Conservation (phyloP, 2,888 invertebrate species). For the Zelleria hepariella region DNA sequence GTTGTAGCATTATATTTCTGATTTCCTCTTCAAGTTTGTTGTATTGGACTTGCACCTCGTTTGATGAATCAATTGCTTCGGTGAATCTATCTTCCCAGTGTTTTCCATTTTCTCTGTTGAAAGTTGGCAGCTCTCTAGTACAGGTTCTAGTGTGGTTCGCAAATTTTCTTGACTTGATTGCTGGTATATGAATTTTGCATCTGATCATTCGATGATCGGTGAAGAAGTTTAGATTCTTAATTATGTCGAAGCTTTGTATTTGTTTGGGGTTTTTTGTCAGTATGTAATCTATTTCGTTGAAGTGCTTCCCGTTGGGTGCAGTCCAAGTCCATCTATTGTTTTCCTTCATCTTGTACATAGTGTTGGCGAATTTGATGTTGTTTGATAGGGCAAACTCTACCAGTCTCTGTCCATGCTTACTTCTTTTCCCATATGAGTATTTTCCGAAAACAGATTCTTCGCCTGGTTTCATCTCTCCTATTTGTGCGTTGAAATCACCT, state of each 20-base stretch:
- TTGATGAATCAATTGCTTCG: neutral
- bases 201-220: conserved; percentile 9
- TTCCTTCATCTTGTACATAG: conserved; percentile 10
- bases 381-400: conserved; percentile 11
- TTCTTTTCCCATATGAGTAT: conserved; percentile 13
- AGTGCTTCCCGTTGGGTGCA: conserved; percentile 13
- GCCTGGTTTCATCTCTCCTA: conserved; percentile 7
- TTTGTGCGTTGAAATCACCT: conserved; percentile 16
- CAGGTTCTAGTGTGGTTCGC: neutral
- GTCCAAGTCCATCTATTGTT: conserved; percentile 16
- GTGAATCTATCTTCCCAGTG: conserved; percentile 1
- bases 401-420: conserved; percentile 14
- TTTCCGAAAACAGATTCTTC: conserved; percentile 14
- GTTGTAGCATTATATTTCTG: neutral
- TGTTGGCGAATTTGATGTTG: conserved; percentile 15
- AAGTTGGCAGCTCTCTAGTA: conserved; percentile 5
- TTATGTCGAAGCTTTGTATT: conserved; percentile 10
- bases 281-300: conserved; percentile 17
- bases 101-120: conserved; percentile 5
- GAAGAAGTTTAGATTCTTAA: conserved; percentile 6
- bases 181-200: conserved; percentile 6
- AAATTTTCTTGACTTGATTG: neutral
- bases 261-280: conserved; percentile 10
- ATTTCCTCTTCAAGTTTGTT: conserved; percentile 4
- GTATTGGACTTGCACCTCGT: conserved; percentile 2